phyloP scores from a whole-genome alignment of 2,797 vertebrate species.

The Catamblyrhynchus diadema region DNA sequence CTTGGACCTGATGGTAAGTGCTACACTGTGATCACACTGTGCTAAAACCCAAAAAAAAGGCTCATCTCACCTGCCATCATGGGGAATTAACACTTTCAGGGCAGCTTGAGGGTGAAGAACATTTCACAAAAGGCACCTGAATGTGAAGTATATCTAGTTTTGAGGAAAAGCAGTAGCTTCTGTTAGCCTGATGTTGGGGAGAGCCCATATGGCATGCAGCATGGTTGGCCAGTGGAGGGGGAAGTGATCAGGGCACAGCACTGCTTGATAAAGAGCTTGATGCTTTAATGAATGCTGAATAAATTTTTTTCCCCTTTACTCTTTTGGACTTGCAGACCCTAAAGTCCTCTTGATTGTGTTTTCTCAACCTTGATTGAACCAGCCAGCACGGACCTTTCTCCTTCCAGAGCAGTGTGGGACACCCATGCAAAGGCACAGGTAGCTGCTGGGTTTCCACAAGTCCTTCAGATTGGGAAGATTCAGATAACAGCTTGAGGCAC shows the following conservation, averaged over 20 bases:
- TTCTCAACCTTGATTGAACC: background rate
- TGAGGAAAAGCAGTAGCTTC: background rate
- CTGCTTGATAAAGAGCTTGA: fast-evolving
- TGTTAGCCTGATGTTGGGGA: background rate
- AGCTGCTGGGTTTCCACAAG: background rate
- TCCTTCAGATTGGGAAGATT: background rate
- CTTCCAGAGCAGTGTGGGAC: background rate
- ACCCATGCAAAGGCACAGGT: too few species aligned
- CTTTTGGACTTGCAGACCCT: background rate
- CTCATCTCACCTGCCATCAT: background rate
- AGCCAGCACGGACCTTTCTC: background rate
- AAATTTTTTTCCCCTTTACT: background rate
- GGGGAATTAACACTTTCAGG: background rate
- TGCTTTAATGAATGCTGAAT: background rate
- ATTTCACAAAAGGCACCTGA: background rate
- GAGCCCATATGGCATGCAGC: background rate
- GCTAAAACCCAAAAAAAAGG: background rate
- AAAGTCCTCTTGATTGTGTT: background rate
- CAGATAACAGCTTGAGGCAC: background rate
- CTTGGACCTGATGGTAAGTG: background rate
- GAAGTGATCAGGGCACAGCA: background rate
- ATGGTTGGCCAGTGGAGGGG: background rate
- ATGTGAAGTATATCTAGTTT: background rate
- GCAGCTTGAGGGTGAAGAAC: background rate
- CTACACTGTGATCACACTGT: background rate